Percentiles rank a stretch among this genome's conserved stretches.
phyloP scores from a whole-genome alignment of 2,888 invertebrate species.

The Caenorhabditis sp. region DNA sequence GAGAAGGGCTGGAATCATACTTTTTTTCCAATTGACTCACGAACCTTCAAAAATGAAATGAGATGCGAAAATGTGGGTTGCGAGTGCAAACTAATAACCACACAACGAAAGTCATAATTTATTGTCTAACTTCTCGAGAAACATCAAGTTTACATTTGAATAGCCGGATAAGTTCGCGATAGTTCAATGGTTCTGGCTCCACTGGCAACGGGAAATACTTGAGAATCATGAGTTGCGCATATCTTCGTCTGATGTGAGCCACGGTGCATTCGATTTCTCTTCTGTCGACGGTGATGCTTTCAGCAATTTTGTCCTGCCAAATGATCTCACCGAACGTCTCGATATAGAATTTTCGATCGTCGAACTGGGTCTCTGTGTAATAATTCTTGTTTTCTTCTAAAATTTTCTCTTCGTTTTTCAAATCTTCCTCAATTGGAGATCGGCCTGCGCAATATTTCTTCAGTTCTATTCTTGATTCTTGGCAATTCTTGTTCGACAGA shows the following conservation, averaged over 20 bases:
- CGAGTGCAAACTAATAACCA: background rate
- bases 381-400: background rate
- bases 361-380: background rate
- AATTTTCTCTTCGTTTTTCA: background rate
- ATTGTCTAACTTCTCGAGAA: background rate
- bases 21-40: no score
- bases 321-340: background rate
- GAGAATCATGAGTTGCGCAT: slow-evolving; percentile 9
- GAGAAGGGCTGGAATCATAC: no score
- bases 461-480: background rate
- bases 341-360: background rate
- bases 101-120: no score
- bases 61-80: no score
- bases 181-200: background rate
- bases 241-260: background rate
- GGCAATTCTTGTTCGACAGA: background rate
- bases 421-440: background rate
- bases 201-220: slow-evolving; percentile 5
- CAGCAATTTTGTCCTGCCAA: background rate
- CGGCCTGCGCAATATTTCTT: background rate
- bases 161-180: background rate
- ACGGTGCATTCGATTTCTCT: background rate
- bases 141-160: background rate
- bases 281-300: background rate
- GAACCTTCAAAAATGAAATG: no score